Evolutionary conservation across 2,797 vertebrate species (phyloP).

Genomic region (Fistularia tabacaria): DNA sequence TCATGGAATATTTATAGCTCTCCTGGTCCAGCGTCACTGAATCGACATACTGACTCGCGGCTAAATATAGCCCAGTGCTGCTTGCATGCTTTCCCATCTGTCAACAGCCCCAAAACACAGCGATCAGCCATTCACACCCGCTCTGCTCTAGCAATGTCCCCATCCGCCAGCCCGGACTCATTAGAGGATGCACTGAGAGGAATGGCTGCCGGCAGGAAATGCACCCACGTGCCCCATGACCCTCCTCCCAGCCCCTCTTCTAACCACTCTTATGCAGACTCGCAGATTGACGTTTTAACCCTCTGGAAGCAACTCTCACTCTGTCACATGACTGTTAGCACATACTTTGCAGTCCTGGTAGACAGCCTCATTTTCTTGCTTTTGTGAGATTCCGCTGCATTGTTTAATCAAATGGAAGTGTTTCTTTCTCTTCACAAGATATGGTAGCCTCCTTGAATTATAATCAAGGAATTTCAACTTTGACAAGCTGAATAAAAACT

Average conservation of each 20-base stretch:
- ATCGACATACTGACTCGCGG: conserved; percentile 70
- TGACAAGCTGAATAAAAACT: too few relatives aligned
- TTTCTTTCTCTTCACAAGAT: too few relatives aligned
- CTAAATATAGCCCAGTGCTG: conserved; percentile 74
- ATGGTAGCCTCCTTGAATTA: too few relatives aligned
- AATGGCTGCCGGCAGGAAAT: conserved; percentile 48
- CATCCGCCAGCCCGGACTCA: conserved; percentile 36
- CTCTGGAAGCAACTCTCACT: conserved; percentile 21
- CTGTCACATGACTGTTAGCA: conserved; percentile 25
- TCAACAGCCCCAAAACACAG: conserved; percentile 68
- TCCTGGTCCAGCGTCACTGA: conserved; percentile 72
- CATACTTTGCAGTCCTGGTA: conserved; percentile 28
- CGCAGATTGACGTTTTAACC: conserved; percentile 38
- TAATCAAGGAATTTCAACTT: too few relatives aligned
- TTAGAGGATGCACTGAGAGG: conserved; percentile 48
- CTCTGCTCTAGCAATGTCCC: conserved; percentile 30
- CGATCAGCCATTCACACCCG: conserved; percentile 59
- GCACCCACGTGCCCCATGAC: conserved; percentile 40
- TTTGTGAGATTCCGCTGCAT: conserved; percentile 2
- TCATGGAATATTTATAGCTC: conserved; percentile 79
- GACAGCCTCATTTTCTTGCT: conserved; percentile 7
- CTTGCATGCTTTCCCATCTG: conserved; percentile 72
- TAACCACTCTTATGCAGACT: conserved; percentile 29
- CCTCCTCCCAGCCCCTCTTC: conserved; percentile 32
- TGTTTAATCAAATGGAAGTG: background rate